phyloP scores from a whole-genome alignment of 2,113 vertebrate species.

The Marcusenius ussheri region DNA sequence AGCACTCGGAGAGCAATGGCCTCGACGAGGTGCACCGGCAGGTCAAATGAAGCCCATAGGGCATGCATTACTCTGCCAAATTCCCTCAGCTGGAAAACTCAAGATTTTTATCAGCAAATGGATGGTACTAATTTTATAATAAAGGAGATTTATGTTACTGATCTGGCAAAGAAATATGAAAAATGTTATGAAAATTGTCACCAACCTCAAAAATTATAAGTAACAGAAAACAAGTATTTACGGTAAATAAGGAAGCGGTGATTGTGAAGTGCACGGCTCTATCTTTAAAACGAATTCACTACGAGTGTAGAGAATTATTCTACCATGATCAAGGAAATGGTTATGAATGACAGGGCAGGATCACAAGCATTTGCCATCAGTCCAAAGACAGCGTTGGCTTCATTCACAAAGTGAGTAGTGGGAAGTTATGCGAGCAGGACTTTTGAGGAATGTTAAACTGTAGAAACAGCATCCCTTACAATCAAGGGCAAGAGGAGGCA shows the following conservation, averaged over 20 bases:
- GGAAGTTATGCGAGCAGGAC: neutral
- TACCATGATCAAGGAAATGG: neutral
- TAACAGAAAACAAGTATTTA: neutral
- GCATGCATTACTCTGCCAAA: slow-evolving; percentile 48
- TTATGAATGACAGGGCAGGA: neutral
- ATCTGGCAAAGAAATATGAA: neutral
- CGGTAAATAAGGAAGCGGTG: neutral
- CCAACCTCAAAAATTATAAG: neutral
- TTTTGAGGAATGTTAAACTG: neutral
- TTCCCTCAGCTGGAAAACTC: slow-evolving; percentile 37
- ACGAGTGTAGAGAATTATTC: neutral
- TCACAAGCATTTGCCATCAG: neutral
- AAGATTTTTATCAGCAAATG: slow-evolving; percentile 19
- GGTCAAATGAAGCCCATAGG: slow-evolving; percentile 25
- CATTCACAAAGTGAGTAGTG: neutral
- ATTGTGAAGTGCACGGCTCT: neutral
- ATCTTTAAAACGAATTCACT: neutral
- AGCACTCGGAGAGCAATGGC: neutral
- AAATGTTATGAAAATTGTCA: neutral
- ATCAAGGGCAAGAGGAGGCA: neutral
- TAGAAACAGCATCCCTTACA: neutral
- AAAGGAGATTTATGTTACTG: neutral
- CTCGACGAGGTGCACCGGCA: neutral
- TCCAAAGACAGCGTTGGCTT: neutral
- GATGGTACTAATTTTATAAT: neutral